Evolutionary conservation across 2,113 vertebrate genomes (phyloP).

Genomic region (Oncorhynchus keta): DNA sequence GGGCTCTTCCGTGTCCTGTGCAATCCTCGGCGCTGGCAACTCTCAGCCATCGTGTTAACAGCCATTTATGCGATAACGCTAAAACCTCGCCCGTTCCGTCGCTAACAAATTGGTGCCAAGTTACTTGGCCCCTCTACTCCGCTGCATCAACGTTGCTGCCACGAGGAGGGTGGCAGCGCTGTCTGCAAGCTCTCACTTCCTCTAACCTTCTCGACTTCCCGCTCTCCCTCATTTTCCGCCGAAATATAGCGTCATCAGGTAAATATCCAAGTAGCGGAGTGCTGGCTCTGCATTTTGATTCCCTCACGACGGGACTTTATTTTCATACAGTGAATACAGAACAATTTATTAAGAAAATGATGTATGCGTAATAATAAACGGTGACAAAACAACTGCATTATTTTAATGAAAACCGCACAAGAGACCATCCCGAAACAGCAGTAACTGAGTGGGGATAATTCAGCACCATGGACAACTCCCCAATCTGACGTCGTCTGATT

Average conservation of each 20-base stretch:
- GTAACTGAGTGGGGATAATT: slow-evolving; percentile 19
- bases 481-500: too few relatives aligned
- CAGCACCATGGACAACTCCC: slow-evolving; percentile 64
- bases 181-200: slow-evolving; percentile 55
- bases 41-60: slow-evolving; percentile 73
- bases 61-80: slow-evolving; percentile 47
- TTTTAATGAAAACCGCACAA: neutral
- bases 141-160: slow-evolving; percentile 50
- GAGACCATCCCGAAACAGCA: neutral
- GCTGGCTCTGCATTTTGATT: slow-evolving; percentile 16
- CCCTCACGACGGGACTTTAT: neutral
- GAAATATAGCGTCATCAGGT: slow-evolving; percentile 35
- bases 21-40: slow-evolving; percentile 68
- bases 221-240: slow-evolving; percentile 16
- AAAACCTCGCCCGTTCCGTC: slow-evolving; percentile 32
- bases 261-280: slow-evolving; percentile 21
- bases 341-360: neutral
- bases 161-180: slow-evolving; percentile 46
- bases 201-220: slow-evolving; percentile 2
- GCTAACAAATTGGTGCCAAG: slow-evolving; percentile 28
- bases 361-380: neutral
- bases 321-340: neutral
- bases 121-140: slow-evolving; percentile 33
- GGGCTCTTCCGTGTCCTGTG: slow-evolving; percentile 78
- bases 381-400: neutral